phyloP scores from a whole-genome alignment of 1,140 invertebrate species.

The Zaprionus ghesquierei region DNA sequence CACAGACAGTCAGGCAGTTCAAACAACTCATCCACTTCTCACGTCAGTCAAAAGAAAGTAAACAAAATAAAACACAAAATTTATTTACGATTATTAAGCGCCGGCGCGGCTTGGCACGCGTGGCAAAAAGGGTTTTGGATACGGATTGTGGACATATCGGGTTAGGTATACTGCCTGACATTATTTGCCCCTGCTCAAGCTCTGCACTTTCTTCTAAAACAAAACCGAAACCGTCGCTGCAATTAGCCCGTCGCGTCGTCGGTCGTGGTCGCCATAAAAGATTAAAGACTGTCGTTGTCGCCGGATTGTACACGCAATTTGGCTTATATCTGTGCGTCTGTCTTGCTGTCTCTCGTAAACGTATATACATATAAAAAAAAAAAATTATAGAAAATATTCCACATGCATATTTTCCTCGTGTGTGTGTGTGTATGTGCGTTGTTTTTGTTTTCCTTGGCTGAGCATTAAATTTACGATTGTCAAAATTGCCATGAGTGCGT shows the following conservation, averaged over 20 bases:
- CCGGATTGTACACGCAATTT: constrained; percentile 53
- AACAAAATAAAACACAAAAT: constrained; percentile 60
- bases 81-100: constrained; percentile 65
- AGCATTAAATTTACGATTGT: constrained; percentile 49
- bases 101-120: constrained; percentile 58
- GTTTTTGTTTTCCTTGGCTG: constrained; percentile 4
- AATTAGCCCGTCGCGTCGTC: no score
- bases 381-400: constrained; percentile 44
- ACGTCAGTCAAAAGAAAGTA: constrained; percentile 69
- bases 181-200: constrained; percentile 54
- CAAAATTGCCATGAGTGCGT: constrained; percentile 30
- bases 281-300: constrained; percentile 41
- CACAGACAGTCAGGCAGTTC: not conserved
- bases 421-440: not conserved
- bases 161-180: constrained; percentile 43
- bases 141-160: not conserved
- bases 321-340: constrained; percentile 40
- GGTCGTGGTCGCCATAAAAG: constrained; percentile 65
- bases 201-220: constrained; percentile 76
- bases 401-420: constrained; percentile 19
- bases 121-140: constrained; percentile 56
- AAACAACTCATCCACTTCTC: constrained; percentile 18
- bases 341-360: not conserved
- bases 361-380: not conserved
- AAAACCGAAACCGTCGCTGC: constrained; percentile 48